A percentile compares a stretch with the other conserved stretches of the same genome.
Evolutionary conservation across 2,113 vertebrate genomes (phyloP).

Genomic region (Castor canadensis): DNA sequence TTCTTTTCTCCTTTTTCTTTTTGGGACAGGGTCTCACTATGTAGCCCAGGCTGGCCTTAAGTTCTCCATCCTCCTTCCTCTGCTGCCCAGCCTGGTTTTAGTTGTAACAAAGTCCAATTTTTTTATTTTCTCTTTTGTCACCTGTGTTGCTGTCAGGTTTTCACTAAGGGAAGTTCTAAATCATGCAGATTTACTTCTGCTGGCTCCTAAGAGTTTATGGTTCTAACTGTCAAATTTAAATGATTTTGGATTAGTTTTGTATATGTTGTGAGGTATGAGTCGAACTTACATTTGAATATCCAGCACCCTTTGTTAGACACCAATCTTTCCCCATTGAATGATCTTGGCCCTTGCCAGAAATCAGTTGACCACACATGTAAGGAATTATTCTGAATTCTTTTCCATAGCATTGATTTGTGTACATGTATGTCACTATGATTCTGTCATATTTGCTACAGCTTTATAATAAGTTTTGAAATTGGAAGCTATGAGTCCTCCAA

Average conservation of each 20-base stretch:
- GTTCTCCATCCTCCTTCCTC: too few relatives aligned
- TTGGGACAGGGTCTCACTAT: too few relatives aligned
- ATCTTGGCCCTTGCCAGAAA: not conserved
- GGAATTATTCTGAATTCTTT: not conserved
- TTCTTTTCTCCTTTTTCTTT: too few relatives aligned
- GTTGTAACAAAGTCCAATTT: not conserved
- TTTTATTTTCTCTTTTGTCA: not conserved
- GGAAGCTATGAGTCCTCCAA: not conserved
- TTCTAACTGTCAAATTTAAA: not conserved
- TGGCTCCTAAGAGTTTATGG: not conserved
- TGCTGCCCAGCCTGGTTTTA: not conserved
- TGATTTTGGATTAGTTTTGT: not conserved
- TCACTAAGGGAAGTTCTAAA: not conserved
- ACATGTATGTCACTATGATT: not conserved
- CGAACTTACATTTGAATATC: not conserved
- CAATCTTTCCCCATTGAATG: not conserved
- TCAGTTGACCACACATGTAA: not conserved
- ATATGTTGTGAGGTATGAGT: not conserved
- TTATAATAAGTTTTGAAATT: not conserved
- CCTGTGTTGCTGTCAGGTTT: not conserved
- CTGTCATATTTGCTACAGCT: not conserved
- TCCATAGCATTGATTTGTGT: not conserved
- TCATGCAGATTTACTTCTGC: not conserved
- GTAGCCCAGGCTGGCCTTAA: too few relatives aligned
- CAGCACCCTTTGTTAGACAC: not conserved